A percentile compares a stretch with the other conserved stretches of the same genome.
Evolutionary conservation across 2,797 vertebrate species (phyloP).

Genomic region (Euthynnus affinis): DNA sequence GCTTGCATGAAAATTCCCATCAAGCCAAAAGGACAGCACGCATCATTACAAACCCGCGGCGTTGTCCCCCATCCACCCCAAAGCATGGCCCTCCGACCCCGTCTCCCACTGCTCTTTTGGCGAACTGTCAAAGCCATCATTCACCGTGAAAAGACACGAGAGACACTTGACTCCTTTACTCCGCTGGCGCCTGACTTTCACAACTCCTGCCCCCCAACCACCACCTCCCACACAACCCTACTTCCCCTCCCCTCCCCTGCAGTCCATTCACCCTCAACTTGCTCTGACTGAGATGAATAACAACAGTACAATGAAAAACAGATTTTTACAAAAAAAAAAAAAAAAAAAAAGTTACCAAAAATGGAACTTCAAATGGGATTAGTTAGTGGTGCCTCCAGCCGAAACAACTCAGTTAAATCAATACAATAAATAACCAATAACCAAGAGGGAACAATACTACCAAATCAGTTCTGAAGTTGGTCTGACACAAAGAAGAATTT

Average conservation of each 20-base stretch:
- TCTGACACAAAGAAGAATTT: not conserved
- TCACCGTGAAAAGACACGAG: conserved; percentile 83
- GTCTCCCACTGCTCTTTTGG: conserved; percentile 83
- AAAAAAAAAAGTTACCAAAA: not conserved
- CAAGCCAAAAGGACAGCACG: conserved; percentile 50
- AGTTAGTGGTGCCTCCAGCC: not conserved
- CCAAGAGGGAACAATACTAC: not conserved
- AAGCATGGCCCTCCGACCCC: conserved; percentile 73
- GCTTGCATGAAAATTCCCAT: conserved; percentile 51
- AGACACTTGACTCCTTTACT: conserved; percentile 81
- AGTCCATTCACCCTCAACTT: conserved; percentile 52
- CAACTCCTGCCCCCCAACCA: conserved; percentile 59
- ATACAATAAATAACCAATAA: not conserved
- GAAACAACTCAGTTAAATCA: not conserved
- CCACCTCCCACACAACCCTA: conserved; percentile 39
- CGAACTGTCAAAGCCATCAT: conserved; percentile 88
- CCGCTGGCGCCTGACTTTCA: conserved; percentile 80
- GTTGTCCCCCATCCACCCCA: conserved; percentile 56
- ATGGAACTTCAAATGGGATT: not conserved
- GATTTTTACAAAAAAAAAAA: too few relatives aligned
- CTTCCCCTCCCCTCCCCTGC: conserved; percentile 17
- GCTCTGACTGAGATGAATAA: conserved; percentile 44
- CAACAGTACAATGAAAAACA: conserved; percentile 34
- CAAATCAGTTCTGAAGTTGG: not conserved
- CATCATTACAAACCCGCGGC: conserved; percentile 63